A percentile compares a stretch with the other conserved stretches of the same genome.
These are phyloP conservation scores for Drosophila niveifrons DNA, from an alignment of 2,888 invertebrate genomes.

Conservation along the genomic window DNA sequence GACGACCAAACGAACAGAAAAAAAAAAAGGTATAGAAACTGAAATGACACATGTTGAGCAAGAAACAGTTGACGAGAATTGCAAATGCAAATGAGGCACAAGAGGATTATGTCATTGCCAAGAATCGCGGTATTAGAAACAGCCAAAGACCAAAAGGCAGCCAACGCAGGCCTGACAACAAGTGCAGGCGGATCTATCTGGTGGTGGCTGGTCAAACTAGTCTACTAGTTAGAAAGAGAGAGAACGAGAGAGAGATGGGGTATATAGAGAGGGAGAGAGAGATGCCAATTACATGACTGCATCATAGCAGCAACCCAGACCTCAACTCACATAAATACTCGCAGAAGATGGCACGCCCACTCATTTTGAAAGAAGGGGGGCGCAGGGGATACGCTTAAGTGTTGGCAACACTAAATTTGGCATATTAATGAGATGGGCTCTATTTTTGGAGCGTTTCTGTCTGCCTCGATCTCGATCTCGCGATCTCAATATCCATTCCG, in stretches of 20 bases:
- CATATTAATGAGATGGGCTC: constrained; percentile 63
- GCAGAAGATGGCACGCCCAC: constrained; percentile 51
- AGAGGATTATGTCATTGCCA: constrained; percentile 70
- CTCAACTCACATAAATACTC: constrained; percentile 38
- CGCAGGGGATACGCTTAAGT: constrained; percentile 18
- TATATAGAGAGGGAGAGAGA: not conserved
- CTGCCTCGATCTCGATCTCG: not conserved
- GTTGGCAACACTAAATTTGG: constrained; percentile 70
- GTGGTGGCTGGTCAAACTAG: constrained; percentile 63
- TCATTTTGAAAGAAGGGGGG: not conserved
- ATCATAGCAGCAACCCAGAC: constrained; percentile 34
- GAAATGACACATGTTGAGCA: constrained; percentile 50
- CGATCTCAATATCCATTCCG: constrained; percentile 19
- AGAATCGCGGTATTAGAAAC: constrained; percentile 32
- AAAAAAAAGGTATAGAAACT: constrained; percentile 41
- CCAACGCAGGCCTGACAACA: constrained; percentile 46
- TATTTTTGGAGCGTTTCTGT: constrained; percentile 64
- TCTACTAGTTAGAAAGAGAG: constrained; percentile 31
- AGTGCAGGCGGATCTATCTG: constrained; percentile 63
- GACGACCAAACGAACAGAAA: too few relatives aligned
- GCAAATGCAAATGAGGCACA: constrained; percentile 52
- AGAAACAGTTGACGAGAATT: constrained; percentile 36
- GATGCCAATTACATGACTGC: constrained; percentile 75
- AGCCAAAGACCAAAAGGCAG: constrained; percentile 22
- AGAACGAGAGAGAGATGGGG: not conserved